Percentiles rank a stretch among this genome's conserved stretches.
Evolutionary conservation across 2,113 vertebrate species (phyloP).

Genomic region (Barbus barbus): DNA sequence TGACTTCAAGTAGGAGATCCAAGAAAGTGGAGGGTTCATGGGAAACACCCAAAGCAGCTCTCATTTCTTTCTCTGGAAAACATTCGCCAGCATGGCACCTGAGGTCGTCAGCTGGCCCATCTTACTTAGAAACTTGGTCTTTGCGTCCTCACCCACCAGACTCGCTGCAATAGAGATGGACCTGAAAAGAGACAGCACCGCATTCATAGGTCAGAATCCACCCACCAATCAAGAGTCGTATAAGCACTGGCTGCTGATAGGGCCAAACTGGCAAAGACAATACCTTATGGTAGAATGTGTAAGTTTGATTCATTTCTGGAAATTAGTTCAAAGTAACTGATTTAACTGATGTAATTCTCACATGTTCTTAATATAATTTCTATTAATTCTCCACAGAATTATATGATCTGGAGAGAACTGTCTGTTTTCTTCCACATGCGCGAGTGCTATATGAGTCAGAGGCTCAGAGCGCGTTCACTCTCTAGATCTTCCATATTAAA

Average conservation of each 20-base stretch:
- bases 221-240: background rate
- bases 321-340: no score
- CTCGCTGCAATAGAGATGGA: slow-evolving; percentile 96
- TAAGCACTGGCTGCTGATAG: background rate
- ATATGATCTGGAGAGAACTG: no score
- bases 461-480: no score
- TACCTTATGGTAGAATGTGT: background rate
- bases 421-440: no score
- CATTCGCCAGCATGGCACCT: slow-evolving; percentile 97
- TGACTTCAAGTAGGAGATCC: slow-evolving; percentile 93
- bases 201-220: background rate
- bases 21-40: slow-evolving; percentile 74
- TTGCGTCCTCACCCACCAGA: slow-evolving; percentile 96
- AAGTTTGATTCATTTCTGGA: no score
- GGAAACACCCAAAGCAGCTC: slow-evolving; percentile 54
- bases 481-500: no score
- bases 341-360: no score
- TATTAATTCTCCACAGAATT: no score
- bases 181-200: slow-evolving; percentile 66
- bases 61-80: slow-evolving; percentile 98
- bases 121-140: slow-evolving; percentile 99
- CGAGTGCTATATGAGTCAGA: no score
- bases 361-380: no score
- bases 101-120: slow-evolving; percentile 99
- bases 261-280: background rate